Evolutionary conservation across 2,797 vertebrate species (phyloP).

Genomic region (Centropyge bicolor): DNA sequence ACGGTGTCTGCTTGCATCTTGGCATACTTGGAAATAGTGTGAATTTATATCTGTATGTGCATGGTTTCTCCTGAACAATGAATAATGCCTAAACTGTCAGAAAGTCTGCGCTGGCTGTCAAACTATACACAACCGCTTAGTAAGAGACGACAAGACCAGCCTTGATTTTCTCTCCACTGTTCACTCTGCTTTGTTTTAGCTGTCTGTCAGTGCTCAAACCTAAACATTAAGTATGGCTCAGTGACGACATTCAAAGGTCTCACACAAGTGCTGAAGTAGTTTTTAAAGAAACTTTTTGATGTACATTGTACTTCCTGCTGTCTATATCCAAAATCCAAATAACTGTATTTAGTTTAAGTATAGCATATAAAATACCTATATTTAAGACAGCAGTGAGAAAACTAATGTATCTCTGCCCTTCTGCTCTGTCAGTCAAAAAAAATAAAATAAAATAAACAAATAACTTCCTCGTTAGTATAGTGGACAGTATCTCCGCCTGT

Average conservation of each 20-base stretch:
- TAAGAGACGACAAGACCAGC: constrained; percentile 25
- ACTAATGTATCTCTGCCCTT: background rate
- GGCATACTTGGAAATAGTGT: constrained; percentile 26
- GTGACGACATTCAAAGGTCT: background rate
- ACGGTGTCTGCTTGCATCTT: constrained; percentile 22
- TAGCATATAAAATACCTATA: background rate
- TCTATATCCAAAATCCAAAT: background rate
- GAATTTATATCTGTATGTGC: constrained; percentile 24
- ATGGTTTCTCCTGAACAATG: constrained; percentile 24
- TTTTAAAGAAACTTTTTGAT: constrained; percentile 4
- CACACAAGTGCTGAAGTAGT: background rate
- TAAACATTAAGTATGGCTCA: background rate
- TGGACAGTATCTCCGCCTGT: too few species aligned
- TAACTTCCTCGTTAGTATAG: too few species aligned
- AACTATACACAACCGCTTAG: constrained; percentile 27
- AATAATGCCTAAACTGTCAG: constrained; percentile 42
- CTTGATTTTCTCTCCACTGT: constrained; percentile 15
- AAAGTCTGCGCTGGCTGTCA: constrained; percentile 42
- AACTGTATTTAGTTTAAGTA: background rate
- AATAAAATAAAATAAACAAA: too few species aligned
- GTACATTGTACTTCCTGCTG: background rate
- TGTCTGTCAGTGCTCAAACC: constrained; percentile 39
- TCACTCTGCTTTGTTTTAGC: constrained; percentile 43
- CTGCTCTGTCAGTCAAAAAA: too few species aligned
- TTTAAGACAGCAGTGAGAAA: background rate